Conservation (phyloP, 2,113 vertebrate species). For the Anhinga anhinga region DNA sequence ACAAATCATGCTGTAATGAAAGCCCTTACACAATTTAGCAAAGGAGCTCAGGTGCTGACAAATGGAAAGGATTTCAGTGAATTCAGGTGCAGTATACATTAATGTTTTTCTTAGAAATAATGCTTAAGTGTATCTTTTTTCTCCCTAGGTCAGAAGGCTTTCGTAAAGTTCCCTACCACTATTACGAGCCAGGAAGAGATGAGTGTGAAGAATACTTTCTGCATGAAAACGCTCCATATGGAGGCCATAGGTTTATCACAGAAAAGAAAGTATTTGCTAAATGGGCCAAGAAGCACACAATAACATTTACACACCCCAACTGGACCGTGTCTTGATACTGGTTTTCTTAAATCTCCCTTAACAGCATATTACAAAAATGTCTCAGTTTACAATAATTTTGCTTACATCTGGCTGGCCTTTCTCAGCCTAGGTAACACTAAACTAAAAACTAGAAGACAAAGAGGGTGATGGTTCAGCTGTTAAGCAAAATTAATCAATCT, state of each 20-base stretch:
- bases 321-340: slow-evolving; percentile 89
- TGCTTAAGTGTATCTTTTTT: neutral
- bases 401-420: slow-evolving; percentile 48
- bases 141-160: slow-evolving; percentile 83
- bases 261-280: slow-evolving; percentile 96
- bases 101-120: slow-evolving; percentile 15
- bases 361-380: neutral
- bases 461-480: slow-evolving; percentile 20
- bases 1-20: neutral
- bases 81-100: neutral
- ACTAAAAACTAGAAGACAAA: slow-evolving; percentile 23
- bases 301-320: slow-evolving; percentile 92
- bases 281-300: slow-evolving; percentile 90
- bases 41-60: neutral
- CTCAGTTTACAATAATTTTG: slow-evolving; percentile 56
- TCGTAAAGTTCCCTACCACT: slow-evolving; percentile 94
- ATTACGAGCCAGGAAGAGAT: slow-evolving; percentile 92
- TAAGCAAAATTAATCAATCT: slow-evolving; percentile 51
- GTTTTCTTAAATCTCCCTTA: neutral
- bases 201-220: slow-evolving; percentile 94
- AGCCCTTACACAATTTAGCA: neutral
- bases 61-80: slow-evolving; percentile 3
- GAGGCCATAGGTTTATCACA: slow-evolving; percentile 95
- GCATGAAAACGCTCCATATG: slow-evolving; percentile 93
- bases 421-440: slow-evolving; percentile 29